These are phyloP conservation scores for Rhagologus leucostigma DNA, from an alignment of 2,113 vertebrate species.

Conservation along the genomic window DNA sequence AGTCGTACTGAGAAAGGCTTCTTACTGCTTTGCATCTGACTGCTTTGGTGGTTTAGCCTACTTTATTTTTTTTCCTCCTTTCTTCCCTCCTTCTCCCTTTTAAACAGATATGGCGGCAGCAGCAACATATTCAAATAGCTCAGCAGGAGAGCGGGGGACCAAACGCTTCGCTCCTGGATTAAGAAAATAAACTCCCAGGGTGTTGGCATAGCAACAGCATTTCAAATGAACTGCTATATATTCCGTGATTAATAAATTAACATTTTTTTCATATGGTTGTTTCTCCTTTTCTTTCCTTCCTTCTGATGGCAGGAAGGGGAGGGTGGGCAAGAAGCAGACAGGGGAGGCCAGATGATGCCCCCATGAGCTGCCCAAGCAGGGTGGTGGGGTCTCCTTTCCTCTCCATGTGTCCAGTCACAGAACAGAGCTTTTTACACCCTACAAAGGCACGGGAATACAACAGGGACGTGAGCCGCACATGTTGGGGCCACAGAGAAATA, in stretches of 20 bases:
- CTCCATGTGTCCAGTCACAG: fast-evolving
- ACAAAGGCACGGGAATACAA: fast-evolving
- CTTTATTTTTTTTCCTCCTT: slow-evolving; percentile 26
- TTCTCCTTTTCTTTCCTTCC: slow-evolving; percentile 59
- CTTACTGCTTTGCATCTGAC: slow-evolving; percentile 82
- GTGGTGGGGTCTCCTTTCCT: not conserved
- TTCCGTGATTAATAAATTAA: slow-evolving; percentile 88
- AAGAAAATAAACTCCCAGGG: slow-evolving; percentile 96
- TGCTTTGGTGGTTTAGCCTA: slow-evolving; percentile 72
- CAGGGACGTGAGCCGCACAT: fast-evolving
- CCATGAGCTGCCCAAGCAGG: not conserved
- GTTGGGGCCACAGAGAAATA: not conserved
- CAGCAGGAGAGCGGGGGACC: slow-evolving; percentile 88
- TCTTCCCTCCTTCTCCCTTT: slow-evolving; percentile 50
- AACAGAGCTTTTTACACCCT: not conserved
- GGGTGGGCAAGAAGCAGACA: not conserved
- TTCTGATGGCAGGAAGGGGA: not conserved
- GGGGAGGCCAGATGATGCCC: not conserved
- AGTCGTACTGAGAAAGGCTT: slow-evolving; percentile 85
- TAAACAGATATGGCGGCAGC: slow-evolving; percentile 71
- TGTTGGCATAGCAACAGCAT: slow-evolving; percentile 96
- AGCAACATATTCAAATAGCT: slow-evolving; percentile 81
- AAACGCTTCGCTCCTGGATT: slow-evolving; percentile 89
- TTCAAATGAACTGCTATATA: slow-evolving; percentile 83
- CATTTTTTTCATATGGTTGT: slow-evolving; percentile 80